Conservation (phyloP, 2,797 vertebrate genomes). For the Crenichthys baileyi region DNA sequence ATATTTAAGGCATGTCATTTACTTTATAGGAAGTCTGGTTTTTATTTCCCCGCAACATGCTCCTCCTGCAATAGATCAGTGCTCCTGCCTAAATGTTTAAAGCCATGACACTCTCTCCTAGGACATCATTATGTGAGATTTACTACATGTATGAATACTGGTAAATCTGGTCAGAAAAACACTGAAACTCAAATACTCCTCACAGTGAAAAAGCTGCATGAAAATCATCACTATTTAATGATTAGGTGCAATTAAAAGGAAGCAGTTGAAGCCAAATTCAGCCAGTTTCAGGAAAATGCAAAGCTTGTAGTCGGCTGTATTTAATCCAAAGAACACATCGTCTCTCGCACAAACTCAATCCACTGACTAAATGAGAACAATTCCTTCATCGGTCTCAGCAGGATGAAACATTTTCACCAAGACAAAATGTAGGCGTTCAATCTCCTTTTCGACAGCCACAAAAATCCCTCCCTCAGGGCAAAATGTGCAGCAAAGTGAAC, state of each 20-base stretch:
- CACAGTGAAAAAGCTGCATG: neutral
- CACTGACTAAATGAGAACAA: constrained; percentile 5
- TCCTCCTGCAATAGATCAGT: neutral
- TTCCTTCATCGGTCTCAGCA: constrained; percentile 11
- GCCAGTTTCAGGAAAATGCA: neutral
- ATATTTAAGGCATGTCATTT: neutral
- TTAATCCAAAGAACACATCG: neutral
- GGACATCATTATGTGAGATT: constrained; percentile 9
- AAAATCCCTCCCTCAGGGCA: constrained; percentile 24
- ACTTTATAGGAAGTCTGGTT: neutral
- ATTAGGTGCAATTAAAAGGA: neutral
- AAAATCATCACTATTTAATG: neutral
- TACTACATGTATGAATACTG: neutral
- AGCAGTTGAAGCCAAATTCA: neutral
- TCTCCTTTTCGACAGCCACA: constrained; percentile 16
- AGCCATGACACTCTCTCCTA: neutral
- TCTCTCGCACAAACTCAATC: neutral
- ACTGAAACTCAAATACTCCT: neutral
- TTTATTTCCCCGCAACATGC: neutral
- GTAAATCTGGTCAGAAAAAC: neutral
- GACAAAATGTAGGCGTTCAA: neutral
- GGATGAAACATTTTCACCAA: neutral
- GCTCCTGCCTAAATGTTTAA: neutral
- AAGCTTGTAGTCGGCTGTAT: neutral
- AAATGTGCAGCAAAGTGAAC: constrained; percentile 7